Conservation (phyloP, 2,113 vertebrate genomes). For the Cygnus atratus region DNA sequence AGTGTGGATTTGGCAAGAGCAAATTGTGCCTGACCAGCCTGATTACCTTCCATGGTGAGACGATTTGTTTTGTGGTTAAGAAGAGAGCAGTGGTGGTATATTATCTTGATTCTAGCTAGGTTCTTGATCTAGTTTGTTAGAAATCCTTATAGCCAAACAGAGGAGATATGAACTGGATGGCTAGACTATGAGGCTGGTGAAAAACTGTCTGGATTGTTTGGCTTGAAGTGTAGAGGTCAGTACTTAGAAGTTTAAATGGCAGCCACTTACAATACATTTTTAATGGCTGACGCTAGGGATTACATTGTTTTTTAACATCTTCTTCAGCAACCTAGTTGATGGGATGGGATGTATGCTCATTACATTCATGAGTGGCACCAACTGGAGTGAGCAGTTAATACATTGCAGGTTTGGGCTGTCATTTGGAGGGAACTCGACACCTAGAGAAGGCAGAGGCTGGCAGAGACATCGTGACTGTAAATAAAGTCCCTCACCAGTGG, state of each 20-base stretch:
- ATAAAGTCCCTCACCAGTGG: neutral
- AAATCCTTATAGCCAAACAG: neutral
- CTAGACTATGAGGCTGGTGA: neutral
- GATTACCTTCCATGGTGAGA: neutral
- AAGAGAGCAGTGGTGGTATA: neutral
- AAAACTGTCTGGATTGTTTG: neutral
- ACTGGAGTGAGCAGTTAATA: neutral
- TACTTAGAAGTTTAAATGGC: neutral
- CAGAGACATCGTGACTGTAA: neutral
- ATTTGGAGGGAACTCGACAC: neutral
- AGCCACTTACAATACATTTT: neutral
- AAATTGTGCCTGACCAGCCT: neutral
- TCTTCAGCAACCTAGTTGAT: neutral
- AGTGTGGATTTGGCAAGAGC: neutral
- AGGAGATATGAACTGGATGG: neutral
- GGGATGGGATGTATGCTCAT: neutral
- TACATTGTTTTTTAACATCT: neutral
- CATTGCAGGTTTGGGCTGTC: neutral
- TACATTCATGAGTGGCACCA: neutral
- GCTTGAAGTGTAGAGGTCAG: neutral
- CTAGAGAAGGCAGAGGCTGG: neutral
- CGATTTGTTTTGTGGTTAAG: neutral
- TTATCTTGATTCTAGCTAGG: neutral
- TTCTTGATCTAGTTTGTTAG: neutral
- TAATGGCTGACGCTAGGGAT: neutral